phyloP scores from a whole-genome alignment of 2,113 vertebrate genomes.

The Mohoua ochrocephala region DNA sequence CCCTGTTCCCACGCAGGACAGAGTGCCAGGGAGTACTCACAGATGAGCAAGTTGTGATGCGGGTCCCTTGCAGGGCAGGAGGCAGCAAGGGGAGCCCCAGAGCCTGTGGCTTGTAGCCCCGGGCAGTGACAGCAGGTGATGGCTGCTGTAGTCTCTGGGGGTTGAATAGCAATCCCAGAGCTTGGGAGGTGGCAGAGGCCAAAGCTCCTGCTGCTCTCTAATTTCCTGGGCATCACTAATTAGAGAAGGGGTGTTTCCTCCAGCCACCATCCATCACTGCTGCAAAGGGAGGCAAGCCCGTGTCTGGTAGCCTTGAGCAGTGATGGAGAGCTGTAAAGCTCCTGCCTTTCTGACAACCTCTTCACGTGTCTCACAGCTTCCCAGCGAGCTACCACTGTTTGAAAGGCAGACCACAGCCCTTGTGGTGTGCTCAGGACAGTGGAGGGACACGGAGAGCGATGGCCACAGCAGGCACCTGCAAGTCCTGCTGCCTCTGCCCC shows the following conservation, averaged over 20 bases:
- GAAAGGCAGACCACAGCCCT: background rate
- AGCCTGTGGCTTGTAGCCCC: background rate
- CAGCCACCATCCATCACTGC: rapidly evolving
- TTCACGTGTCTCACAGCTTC: background rate
- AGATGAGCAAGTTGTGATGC: too few species aligned
- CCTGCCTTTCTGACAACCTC: background rate
- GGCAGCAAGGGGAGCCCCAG: background rate
- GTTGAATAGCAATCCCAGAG: background rate
- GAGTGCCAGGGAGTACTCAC: background rate
- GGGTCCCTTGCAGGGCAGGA: background rate
- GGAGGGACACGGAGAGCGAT: rapidly evolving
- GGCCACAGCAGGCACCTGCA: background rate
- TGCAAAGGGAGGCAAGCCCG: background rate
- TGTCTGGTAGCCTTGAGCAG: background rate
- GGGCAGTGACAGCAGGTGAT: background rate
- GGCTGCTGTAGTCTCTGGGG: background rate
- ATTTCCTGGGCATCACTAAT: background rate
- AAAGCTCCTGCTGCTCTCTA: background rate
- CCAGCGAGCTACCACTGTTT: background rate
- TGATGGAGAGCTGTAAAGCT: background rate
- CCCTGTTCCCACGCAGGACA: background rate
- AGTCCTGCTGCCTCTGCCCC: background rate
- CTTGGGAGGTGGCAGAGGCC: background rate
- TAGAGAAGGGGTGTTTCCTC: background rate
- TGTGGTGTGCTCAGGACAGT: rapidly evolving